Base-by-base conservation (phyloP, 2,888 invertebrate species). In the Zonitis immaculata region DNA sequence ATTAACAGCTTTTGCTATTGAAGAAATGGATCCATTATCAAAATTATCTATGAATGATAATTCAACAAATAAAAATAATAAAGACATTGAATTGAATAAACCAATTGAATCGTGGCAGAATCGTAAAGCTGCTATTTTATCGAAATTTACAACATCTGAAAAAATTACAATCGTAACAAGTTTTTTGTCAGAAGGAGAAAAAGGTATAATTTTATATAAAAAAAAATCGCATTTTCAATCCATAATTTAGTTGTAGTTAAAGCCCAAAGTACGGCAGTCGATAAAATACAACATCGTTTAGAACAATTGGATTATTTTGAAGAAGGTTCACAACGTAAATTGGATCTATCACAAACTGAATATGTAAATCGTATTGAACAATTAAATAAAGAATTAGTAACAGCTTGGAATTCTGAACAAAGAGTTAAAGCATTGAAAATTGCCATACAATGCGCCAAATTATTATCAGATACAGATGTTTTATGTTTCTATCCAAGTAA, bases 401-500 rank as follows among this genome's bases (percentile, higher is more conserved):
- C 81, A 74, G 95, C 96, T 6, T 99, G 98, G 98, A 85, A 91
- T 66, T 84, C 88, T 22, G 96, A 98, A 76, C 95, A 96, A 75
- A 82, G 96, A 64, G 95, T 95, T 0, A 94, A 94, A 78, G 91
- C 97, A 5, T 82, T 97, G 32, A 97, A 97, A 81, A 96, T 98
- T 69, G 93, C 89, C 1, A 97, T 98, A 64, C 96, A 97, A 81
- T 95, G 96, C 77, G 91, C 96, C 30, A 96, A 97, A 77, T 79
- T 97, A 66, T 78, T 99, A 49, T 87, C 91, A 1, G 95, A 96
- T 72, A 88, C 91, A 3, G 87, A 86, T 52, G 95, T 92, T 1
- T 85, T 95, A 71, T 89, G 90, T 66, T 99, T 98, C 77, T 99
- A 98, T 79, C 98, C 98, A 0, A 95, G 95, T 76, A 97, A 98